Percentiles rank a stretch among this genome's conserved stretches.
phyloP scores from a whole-genome alignment of 2,113 vertebrate genomes.

The Clarias batrachus region DNA sequence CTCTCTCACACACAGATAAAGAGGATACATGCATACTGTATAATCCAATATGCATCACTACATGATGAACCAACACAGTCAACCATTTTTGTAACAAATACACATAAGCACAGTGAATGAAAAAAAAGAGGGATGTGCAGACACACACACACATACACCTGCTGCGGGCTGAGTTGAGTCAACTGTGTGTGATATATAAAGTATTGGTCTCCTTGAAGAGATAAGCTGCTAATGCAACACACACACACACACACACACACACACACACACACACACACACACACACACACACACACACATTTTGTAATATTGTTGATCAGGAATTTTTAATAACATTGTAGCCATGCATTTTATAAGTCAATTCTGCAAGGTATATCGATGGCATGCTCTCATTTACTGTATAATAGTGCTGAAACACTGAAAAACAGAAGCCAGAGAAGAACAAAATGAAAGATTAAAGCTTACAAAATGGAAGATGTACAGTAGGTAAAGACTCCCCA shows the following conservation, averaged over 20 bases:
- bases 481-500: not conserved
- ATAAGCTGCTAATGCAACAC: constrained; percentile 18
- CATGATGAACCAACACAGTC: not conserved
- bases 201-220: constrained; percentile 28
- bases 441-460: not conserved
- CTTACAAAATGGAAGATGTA: not conserved
- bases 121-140: not conserved
- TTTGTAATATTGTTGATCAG: not conserved
- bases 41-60: not conserved
- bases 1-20: no score
- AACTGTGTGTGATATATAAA: constrained; percentile 35
- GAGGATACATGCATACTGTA: no score
- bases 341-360: not conserved
- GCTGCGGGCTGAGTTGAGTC: constrained; percentile 23
- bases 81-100: not conserved
- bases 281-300: constrained; percentile 3
- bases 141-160: not conserved
- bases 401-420: not conserved
- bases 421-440: not conserved
- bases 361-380: not conserved
- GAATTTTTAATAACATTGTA: not conserved
- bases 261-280: constrained; percentile 13
- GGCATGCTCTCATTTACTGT: not conserved
- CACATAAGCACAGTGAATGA: not conserved
- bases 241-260: constrained; percentile 21